Conservation (phyloP, 1,140 invertebrate species). For the Tenebrio molitor region DNA sequence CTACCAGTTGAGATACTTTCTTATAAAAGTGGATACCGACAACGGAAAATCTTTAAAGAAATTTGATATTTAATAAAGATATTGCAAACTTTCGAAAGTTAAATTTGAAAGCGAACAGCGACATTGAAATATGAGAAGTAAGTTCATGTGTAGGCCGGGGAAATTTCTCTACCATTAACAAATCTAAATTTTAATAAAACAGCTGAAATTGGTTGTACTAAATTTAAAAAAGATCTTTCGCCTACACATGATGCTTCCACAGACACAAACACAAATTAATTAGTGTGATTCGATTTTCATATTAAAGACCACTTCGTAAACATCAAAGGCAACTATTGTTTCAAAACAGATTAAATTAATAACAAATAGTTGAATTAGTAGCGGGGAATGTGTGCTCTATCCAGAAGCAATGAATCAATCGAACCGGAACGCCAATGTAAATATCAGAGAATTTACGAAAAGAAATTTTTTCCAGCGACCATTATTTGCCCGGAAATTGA, state of each 20-base stretch:
- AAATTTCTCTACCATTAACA: background rate
- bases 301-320: background rate
- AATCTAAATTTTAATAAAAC: slow-evolving; percentile 4
- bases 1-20: background rate
- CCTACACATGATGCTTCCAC: background rate
- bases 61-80: slow-evolving; percentile 3
- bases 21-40: background rate
- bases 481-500: too few species aligned
- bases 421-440: background rate
- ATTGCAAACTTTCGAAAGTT: background rate
- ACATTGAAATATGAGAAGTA: background rate
- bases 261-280: slow-evolving; percentile 1
- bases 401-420: background rate
- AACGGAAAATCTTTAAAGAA: background rate
- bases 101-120: background rate
- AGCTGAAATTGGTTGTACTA: too few species aligned
- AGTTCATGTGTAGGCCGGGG: background rate
- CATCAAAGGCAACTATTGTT: slow-evolving; percentile 2
- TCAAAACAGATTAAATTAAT: slow-evolving; percentile 19
- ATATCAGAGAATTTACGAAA: background rate
- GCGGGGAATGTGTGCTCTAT: background rate
- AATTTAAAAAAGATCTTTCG: background rate
- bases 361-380: background rate
- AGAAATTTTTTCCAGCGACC: background rate
- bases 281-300: slow-evolving; percentile 1